Percentiles rank a stretch among this genome's conserved stretches.
These are phyloP conservation scores for Monodelphis domestica DNA, from an alignment of 2,797 vertebrate species.

Conservation along the genomic window DNA sequence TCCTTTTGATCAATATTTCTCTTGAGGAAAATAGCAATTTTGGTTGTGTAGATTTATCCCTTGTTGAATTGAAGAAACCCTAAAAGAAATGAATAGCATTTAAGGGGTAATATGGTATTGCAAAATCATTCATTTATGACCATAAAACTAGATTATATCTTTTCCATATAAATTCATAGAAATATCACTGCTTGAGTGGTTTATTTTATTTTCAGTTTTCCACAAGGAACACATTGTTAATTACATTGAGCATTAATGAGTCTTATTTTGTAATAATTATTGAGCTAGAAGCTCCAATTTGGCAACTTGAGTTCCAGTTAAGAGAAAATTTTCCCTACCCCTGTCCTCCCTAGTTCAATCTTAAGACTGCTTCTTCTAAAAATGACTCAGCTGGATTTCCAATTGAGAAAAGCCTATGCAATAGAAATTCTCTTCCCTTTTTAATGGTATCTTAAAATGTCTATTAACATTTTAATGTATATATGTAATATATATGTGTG, in stretches of 20 bases:
- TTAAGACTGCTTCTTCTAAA: neutral
- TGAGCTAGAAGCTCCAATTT: slow-evolving; percentile 24
- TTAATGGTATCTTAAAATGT: neutral
- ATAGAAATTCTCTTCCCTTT: neutral
- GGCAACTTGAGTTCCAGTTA: neutral
- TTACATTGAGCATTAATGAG: neutral
- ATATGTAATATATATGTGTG: no score
- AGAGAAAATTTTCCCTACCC: neutral
- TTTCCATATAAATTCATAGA: neutral
- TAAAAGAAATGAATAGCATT: slow-evolving; percentile 40
- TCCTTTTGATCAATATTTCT: neutral
- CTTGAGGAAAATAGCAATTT: neutral
- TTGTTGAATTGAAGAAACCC: slow-evolving; percentile 4
- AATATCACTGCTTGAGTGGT: slow-evolving; percentile 4
- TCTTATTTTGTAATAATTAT: slow-evolving; percentile 32
- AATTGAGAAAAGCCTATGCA: neutral
- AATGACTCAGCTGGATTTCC: neutral
- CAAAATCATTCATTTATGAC: neutral
- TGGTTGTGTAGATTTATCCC: neutral
- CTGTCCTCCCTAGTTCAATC: neutral
- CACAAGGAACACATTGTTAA: neutral
- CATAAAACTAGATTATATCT: neutral
- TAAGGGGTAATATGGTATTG: neutral
- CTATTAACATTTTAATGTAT: no score
- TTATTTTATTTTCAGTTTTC: neutral